Evolutionary conservation across 1,140 invertebrate species (phyloP).

Genomic region (Oppia nitens): DNA sequence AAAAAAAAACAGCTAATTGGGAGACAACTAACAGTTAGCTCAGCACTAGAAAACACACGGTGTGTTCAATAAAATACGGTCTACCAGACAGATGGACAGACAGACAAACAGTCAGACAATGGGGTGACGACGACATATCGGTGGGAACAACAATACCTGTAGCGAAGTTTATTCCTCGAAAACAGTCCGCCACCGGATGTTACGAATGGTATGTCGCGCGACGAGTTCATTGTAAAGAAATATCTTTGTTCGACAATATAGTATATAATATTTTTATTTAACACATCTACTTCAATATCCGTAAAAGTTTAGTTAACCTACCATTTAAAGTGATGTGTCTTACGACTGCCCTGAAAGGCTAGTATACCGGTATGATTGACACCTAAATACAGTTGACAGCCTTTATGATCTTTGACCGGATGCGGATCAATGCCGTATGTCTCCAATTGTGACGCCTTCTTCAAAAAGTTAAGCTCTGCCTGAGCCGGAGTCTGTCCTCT

Average conservation of each 20-base stretch:
- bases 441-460: slow-evolving; percentile 69
- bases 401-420: slow-evolving; percentile 87
- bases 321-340: slow-evolving; percentile 89
- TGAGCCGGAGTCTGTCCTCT: slow-evolving; percentile 32
- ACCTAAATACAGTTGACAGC: slow-evolving; percentile 75
- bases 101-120: too few species aligned
- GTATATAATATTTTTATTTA: slow-evolving; percentile 84
- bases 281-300: neutral
- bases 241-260: slow-evolving; percentile 91
- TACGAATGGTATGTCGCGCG: slow-evolving; percentile 62
- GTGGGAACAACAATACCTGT: slow-evolving; percentile 31
- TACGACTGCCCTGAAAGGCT: slow-evolving; percentile 78
- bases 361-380: slow-evolving; percentile 87
- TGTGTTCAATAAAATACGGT: too few species aligned
- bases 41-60: too few species aligned
- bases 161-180: slow-evolving; percentile 79
- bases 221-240: slow-evolving; percentile 81
- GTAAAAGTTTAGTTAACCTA: slow-evolving; percentile 21
- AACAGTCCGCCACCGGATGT: slow-evolving; percentile 84
- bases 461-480: slow-evolving; percentile 65
- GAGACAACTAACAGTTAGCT: too few species aligned
- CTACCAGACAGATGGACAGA: too few species aligned
- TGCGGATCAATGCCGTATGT: slow-evolving; percentile 95
- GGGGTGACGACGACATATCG: too few species aligned
- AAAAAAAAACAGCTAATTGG: too few species aligned